phyloP scores from a whole-genome alignment of 1,140 invertebrate genomes.

The Magallana angulata region DNA sequence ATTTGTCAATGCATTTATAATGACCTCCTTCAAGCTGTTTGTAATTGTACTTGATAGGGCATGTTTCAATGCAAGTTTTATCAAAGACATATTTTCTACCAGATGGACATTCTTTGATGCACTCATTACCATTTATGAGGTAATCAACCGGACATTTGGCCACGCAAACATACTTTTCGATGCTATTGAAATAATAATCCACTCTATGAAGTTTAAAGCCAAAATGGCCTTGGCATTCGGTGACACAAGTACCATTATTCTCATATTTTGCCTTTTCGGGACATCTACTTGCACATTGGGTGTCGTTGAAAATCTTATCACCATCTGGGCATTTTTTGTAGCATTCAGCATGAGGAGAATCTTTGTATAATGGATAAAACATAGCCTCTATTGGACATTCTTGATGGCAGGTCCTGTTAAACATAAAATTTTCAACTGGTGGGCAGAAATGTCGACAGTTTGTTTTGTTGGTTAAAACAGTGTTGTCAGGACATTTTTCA shows the following conservation, averaged over 20 bases:
- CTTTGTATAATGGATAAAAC: background rate
- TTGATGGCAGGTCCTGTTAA: background rate
- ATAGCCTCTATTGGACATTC: background rate
- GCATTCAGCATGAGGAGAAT: background rate
- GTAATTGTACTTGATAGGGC: background rate
- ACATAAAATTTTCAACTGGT: background rate
- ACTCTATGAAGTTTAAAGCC: too few species aligned
- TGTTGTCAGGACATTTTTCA: background rate
- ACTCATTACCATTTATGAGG: background rate
- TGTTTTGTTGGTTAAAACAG: background rate
- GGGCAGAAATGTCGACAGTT: background rate
- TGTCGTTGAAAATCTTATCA: background rate
- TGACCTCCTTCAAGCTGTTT: background rate
- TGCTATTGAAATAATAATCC: too few species aligned
- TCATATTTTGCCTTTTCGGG: constrained; percentile 12
- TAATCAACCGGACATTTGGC: background rate
- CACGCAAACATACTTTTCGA: background rate
- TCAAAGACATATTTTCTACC: background rate
- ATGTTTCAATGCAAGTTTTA: background rate
- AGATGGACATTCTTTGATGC: background rate
- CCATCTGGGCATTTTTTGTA: background rate
- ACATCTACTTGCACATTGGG: background rate
- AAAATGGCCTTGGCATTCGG: too few species aligned
- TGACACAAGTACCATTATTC: background rate
- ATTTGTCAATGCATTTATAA: background rate